Evolutionary conservation across 2,113 vertebrate species (phyloP), one percentile per base, ranked within the genome.

Genomic region (Colaptes auratus): DNA sequence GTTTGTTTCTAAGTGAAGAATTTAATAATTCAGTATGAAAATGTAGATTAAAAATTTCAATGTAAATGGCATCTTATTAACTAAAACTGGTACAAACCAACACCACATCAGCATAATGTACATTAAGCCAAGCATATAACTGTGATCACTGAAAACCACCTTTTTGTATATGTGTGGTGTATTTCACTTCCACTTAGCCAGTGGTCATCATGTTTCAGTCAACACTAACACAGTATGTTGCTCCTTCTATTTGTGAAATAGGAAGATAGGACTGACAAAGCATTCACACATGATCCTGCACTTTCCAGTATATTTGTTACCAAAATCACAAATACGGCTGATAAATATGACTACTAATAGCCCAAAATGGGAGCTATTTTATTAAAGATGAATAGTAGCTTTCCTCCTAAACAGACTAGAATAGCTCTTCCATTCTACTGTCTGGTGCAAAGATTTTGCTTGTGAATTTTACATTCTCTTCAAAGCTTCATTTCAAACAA

Each of bases 81-180:
- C 11, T 53, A 27, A 44, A 89, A 78, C 7, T 55, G 19, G 46
- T 66, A 82, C 16, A 82, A 87, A 81, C 13, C 17, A 66, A 70
- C 4, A 42, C 21, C 55, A 73, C 12, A 82, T 44, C 12, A 82
- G 61, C 11, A 69, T 20, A 31, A 76, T n/a, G 10, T 27, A 6
- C 18, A 77, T 42, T 14, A 89, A 80, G 36, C 28, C 87, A 87
- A 84, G 17, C 7, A 28, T 28, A n/a, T n/a, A 4, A 55, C 19
- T 50, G 20, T 17, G 39, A 61, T 48, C 28, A 69, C 25, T 42
- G 60, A 61, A 84, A 72, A 56, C 23, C 5, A 56, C 14, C 31
- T 64, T 28, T 44, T 12, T n/a, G 50, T 0, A 1, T 35, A 58
- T 1, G 0, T 33, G 35, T 58, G 64, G 27, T 46, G 7, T 52